These are phyloP conservation scores for Drosophila melanica DNA, from an alignment of 1,140 invertebrate genomes.

Conservation along the genomic window DNA sequence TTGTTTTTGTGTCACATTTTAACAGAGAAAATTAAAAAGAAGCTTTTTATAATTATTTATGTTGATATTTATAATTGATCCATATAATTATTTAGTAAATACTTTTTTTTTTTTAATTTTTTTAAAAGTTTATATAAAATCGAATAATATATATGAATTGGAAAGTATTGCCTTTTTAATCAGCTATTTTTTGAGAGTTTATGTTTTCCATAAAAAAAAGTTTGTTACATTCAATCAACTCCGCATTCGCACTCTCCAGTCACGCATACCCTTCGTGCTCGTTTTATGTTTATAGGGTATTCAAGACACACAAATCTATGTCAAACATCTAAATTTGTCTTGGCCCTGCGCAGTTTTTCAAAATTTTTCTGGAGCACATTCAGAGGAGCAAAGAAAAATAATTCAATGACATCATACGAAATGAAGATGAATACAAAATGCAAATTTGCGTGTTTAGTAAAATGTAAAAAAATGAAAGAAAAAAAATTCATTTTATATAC, in stretches of 20 bases:
- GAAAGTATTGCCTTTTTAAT: no score
- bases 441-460: not conserved
- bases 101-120: no score
- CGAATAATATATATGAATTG: no score
- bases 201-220: no score
- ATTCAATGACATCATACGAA: conserved; percentile 68
- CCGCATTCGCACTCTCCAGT: not conserved
- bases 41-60: no score
- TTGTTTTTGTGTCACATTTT: not conserved
- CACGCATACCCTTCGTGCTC: not conserved
- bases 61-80: no score
- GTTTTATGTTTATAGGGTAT: conserved; percentile 45
- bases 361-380: conserved; percentile 61
- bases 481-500: not conserved
- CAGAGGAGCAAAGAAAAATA: conserved; percentile 3
- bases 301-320: conserved; percentile 61
- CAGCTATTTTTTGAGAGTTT: no score
- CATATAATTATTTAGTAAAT: no score
- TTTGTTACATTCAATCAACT: no score
- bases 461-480: not conserved
- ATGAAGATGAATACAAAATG: not conserved
- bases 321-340: conserved; percentile 70
- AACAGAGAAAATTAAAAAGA: no score
- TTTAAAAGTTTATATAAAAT: no score
- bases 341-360: conserved; percentile 67